Evolutionary conservation across 2,888 invertebrate species (phyloP), one percentile per base, ranked within the genome.

Genomic region (Oxyscelio sp.): DNA sequence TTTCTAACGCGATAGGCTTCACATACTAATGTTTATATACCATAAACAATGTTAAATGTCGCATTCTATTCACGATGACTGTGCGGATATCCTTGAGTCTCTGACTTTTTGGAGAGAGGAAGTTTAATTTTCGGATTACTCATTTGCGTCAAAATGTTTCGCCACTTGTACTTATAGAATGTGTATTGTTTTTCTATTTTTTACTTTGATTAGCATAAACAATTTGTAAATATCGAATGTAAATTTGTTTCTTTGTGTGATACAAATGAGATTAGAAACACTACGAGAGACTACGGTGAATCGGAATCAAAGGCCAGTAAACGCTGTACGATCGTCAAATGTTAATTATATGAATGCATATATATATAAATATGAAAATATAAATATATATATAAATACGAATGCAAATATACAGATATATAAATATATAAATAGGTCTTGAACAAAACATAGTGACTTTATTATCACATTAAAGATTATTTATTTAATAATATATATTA

Each of bases 391-490:
- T n/a, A n/a, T n/a, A n/a, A n/a, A n/a, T n/a, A n/a, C n/a, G n/a
- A n/a, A n/a, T n/a, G n/a, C n/a, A n/a, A n/a, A n/a, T n/a, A n/a
- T n/a, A n/a, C n/a, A n/a, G n/a, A n/a, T n/a, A n/a, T 88, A 91
- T 90, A 91, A 89, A 91, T 91, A 91, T 88, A 90, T 90, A 90
- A 87, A 91, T 91, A 91, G 86, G 89, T 84, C 77, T 58, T 83
- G 82, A 83, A 85, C 82, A 90, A 90, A 89, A 90, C 86, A 89
- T 90, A 88, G 89, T 87, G 86, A 91, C 91, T 92, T 93, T 94
- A 93, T 93, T 93, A 93, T 92, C 89, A 90, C 92, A 93, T 93
- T 92, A 90, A 92, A 93, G 92, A 93, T 93, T 93, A 93, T 93
- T 93, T 94, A 93, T 94, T 93, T 93, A 93, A 93, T 91, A 91